Evolutionary conservation across 2,888 invertebrate genomes (phyloP), one percentile per base, ranked within the genome.

Genomic region (Neria commutata): DNA sequence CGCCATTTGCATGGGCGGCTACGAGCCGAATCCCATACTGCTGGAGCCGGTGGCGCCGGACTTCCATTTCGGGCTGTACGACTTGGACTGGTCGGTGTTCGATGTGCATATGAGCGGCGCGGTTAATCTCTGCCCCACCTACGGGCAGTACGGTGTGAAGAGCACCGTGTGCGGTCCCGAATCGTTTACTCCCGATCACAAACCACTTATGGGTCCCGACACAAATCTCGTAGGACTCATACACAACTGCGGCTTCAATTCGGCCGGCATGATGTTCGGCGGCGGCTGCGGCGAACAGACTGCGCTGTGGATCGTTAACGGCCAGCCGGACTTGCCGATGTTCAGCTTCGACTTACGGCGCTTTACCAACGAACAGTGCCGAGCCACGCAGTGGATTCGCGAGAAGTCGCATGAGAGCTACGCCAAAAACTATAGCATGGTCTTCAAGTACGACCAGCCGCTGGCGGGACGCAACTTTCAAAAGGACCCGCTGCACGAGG

Each of bases 131-230:
- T 89, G 92, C 59, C 95, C 95, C 0, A 84, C 86, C 61, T 86
- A 95, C 62, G 87, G 86, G 26, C 85, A 85, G 6, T 86, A 89
- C 5, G 95, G 95, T 1, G 88, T 95, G 19, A 94, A 91, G 78
- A 89, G 91, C 37, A 93, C 93, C 0, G 88, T 95, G 1, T 95
- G 94, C 74, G 95, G 95, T 0, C 94, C 94, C 0, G 95, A 96
- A 78, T 91, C 92, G 1, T 96, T 95, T 77, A 95, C 95, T 0
- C 93, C 95, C 0, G 95, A 96, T 78, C 94, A 95, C 75, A 94
- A 89, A 70, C 94, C 95, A 0, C 76, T 95, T 29, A 84, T 95
- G 84, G 95, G 95, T 69, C 90, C 90, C 60, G 90, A 90, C 73
- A 87, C 88, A 8, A 84, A 86, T 2, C 58, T 83, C 50, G 49